These are phyloP conservation scores for Patella depressa DNA, from an alignment of 2,888 invertebrate species.

Conservation along the genomic window DNA sequence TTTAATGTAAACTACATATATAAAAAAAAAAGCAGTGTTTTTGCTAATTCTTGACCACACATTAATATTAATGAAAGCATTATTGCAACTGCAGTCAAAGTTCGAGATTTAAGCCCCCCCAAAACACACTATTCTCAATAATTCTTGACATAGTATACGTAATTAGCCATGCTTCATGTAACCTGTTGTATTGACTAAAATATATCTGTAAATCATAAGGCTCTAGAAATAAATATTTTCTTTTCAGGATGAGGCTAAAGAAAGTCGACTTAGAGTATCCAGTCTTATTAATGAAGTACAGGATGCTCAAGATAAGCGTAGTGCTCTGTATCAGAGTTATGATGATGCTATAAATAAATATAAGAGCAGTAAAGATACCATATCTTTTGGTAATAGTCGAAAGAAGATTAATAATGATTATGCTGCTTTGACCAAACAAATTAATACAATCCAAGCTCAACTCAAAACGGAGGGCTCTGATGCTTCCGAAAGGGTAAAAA, in stretches of 20 bases:
- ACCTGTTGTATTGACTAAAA: too few species aligned
- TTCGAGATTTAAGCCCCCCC: too few species aligned
- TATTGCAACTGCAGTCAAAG: too few species aligned
- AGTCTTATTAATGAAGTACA: conserved; percentile 75
- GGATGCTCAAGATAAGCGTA: conserved; percentile 76
- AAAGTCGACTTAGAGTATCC: conserved; percentile 72
- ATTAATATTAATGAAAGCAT: neutral
- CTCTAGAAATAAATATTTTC: too few species aligned
- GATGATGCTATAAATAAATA: conserved; percentile 77
- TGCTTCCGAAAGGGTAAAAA: conserved; percentile 75
- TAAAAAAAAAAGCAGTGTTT: too few species aligned
- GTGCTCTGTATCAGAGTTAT: conserved; percentile 76
- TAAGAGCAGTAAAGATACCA: conserved; percentile 77
- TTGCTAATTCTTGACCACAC: neutral
- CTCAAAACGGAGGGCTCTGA: conserved; percentile 77
- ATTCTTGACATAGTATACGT: too few species aligned
- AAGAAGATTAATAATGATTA: conserved; percentile 77
- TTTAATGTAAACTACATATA: too few species aligned
- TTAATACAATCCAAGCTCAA: conserved; percentile 74
- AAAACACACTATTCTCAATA: too few species aligned
- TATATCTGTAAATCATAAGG: too few species aligned
- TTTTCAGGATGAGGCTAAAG: conserved; percentile 74
- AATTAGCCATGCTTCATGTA: too few species aligned
- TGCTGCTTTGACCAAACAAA: conserved; percentile 75
- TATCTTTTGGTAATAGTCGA: conserved; percentile 70